Evolutionary conservation across 2,888 invertebrate genomes (phyloP).

Genomic region (Plagodis pulveraria): DNA sequence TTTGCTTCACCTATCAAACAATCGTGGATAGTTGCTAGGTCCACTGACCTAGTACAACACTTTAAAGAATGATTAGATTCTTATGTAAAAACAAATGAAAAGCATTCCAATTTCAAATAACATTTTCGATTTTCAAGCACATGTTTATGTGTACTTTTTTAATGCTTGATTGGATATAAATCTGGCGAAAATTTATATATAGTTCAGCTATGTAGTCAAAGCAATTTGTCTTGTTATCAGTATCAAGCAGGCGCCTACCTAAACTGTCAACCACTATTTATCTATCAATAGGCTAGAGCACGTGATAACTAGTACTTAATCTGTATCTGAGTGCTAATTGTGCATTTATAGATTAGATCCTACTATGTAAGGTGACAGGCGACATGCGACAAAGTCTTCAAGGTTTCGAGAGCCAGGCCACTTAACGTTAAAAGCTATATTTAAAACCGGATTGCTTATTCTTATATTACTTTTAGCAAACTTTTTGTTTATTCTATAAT

Average conservation of each 20-base stretch:
- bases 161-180: not conserved
- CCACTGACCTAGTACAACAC: no score
- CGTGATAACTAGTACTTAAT: not conserved
- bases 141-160: no score
- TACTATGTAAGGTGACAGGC: slow-evolving; percentile 21
- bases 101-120: no score
- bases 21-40: no score
- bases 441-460: no score
- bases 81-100: no score
- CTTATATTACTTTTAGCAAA: no score
- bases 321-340: slow-evolving; percentile 49
- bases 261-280: slow-evolving; percentile 58
- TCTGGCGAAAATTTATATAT: not conserved
- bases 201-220: slow-evolving; percentile 5
- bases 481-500: no score
- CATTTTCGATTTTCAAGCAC: no score
- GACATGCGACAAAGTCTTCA: not conserved
- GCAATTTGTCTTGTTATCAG: slow-evolving; percentile 67
- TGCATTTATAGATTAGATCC: slow-evolving; percentile 56
- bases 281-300: slow-evolving; percentile 50
- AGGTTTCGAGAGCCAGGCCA: not conserved
- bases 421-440: no score
- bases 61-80: no score
- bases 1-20: no score
- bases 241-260: slow-evolving; percentile 54